A percentile compares a stretch with the other conserved stretches of the same genome.
These are phyloP conservation scores for Halisarca cf. caerulea DNA, from an alignment of 37 sponge, comb jelly and placozoan species.

Conservation along the genomic window DNA sequence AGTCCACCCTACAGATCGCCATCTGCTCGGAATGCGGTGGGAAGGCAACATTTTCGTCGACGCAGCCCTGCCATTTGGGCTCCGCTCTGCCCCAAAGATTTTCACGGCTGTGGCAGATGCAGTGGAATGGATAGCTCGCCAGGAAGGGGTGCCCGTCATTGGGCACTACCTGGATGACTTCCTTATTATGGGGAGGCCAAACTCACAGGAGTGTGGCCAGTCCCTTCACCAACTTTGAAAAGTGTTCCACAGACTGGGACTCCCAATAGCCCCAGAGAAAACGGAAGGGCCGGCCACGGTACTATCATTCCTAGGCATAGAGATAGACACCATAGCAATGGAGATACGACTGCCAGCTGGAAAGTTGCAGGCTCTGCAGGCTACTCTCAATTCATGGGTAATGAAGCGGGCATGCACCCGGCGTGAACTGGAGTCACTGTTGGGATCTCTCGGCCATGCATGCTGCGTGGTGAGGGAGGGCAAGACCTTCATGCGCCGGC, in stretches of 20 bases:
- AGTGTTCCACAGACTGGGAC: conserved; percentile 2
- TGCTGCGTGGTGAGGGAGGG: too few species aligned
- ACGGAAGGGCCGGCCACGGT: neutral
- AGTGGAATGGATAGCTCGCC: neutral
- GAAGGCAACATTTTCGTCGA: neutral
- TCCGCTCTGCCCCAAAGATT: neutral
- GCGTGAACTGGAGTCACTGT: conserved; percentile 11
- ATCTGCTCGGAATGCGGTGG: neutral
- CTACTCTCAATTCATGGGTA: neutral
- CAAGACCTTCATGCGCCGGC: conserved; percentile 26
- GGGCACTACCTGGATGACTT: neutral
- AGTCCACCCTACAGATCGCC: neutral
- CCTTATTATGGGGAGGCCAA: neutral
- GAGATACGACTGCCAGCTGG: neutral
- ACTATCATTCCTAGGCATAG: neutral
- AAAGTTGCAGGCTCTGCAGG: conserved; percentile 4
- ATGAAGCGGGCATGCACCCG: neutral
- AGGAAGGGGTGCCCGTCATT: neutral
- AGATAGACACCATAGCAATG: neutral
- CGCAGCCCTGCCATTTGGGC: neutral
- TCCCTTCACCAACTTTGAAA: neutral
- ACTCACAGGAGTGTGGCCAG: neutral
- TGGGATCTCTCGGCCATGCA: conserved; percentile 12
- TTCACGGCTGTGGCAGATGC: neutral
- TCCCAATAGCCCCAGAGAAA: neutral